Base-by-base conservation (phyloP, 2,113 vertebrate species). In the Serinus canaria region DNA sequence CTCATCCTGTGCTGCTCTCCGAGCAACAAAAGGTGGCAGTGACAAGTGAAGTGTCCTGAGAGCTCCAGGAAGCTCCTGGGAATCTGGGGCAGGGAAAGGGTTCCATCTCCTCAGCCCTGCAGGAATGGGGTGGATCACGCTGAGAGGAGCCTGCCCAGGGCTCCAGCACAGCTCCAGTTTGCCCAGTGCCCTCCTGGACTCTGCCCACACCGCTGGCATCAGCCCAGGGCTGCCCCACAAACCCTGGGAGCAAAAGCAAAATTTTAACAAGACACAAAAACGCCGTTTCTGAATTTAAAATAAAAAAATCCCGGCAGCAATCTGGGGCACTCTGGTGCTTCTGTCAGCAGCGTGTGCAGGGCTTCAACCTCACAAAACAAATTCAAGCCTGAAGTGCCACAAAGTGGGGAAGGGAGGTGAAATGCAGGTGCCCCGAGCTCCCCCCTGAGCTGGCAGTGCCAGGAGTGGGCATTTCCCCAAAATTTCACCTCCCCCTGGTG, bases 121-220 rank as follows among this genome's bases (percentile, higher is more conserved):
- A 3, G 68, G n/a, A 25, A 30, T 0, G 13, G 44, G 12, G 33
- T 3, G 68, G 35, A 3, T 39, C 35, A 1, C 1, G 0, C 41
- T 2, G 16, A 69, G 46, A 11, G 2, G 78, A 84, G 68, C 46
- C 68, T 20, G 68, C 39, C 19, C 43, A 25, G 58, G 49, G 31
- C 44, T 66, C 75, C 75, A 23, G 11, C 39, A 9, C 79, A 64
- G 49, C 69, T 5, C 23, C 62, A 49, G 62, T 5, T 2, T 13
- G 11, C 10, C 25, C 88, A 80, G 41, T 35, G 31, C 69, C 24
- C 21, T 56, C 63, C 64, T 35, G 49, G 1, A 8, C 85, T 4
- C 74, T 23, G 25, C 59, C 13, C 22, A 35, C 50, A 39, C 6
- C 59, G 4, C 20, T 0, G 1, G 49, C 28, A 55, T 8, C 8